Base-by-base conservation (phyloP, 2,888 invertebrate genomes). In the Philereme vetulata region DNA sequence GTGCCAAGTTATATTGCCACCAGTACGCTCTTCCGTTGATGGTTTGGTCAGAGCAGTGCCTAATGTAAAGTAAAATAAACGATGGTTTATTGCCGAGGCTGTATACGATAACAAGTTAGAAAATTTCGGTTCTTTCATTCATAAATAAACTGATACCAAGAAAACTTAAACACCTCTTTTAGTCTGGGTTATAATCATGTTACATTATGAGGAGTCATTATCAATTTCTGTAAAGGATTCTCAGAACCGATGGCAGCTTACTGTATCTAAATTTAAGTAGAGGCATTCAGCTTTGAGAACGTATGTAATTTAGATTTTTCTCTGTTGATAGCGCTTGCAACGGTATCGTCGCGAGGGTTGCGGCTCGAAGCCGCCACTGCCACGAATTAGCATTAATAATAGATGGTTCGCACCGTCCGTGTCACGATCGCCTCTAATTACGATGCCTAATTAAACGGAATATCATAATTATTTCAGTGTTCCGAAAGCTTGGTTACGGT, bases 331-430 rank as follows among this genome's bases (percentile, higher is more conserved):
- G 47, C 64, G 56, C 38, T n/a, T 45, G 49, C n/a, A 34, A 48
- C 34, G 40, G 46, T 43, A 32, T 11, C 47, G 33, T 44, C 32
- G 45, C 49, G 38, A 42, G 58, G 62, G 62, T 48, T 59, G 53
- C 55, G 47, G 64, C 62, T 60, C 58, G 72, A 78, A 87, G 51
- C 61, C 62, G 61, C 59, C 71, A 78, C 87, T 86, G 51, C 60
- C 62, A 62, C 59, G 72, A 78, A 88, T 86, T 88, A 84, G 76
- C 82, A 86, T 85, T 77, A 73, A 70, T 85, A 86, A 88, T 86
- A 72, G 77, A 78, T 72, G 80, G 82, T 80, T 82, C 72, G 76
- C 78, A 77, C 70, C 74, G 68, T 62, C 76, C 72, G 78, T 83
- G 82, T 82, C 83, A 81, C 82, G 78, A 84, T 83, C 76, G 67